Percentiles rank a stretch among this genome's conserved stretches.
Conservation (phyloP, 2,797 vertebrate species). For the Sebastes diaconus region DNA sequence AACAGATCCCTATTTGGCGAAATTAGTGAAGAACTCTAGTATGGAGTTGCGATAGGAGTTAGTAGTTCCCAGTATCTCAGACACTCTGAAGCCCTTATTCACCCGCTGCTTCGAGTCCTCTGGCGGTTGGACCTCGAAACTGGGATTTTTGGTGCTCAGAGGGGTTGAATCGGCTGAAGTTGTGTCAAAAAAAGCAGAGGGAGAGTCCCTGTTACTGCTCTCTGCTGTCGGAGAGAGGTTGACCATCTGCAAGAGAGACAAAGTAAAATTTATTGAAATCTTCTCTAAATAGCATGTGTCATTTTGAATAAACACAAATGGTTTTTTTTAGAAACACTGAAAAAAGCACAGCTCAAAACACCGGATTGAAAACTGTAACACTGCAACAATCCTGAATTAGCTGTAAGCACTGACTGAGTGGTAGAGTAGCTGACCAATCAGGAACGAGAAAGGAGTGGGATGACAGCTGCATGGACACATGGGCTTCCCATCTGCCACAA, state of each 20-base stretch:
- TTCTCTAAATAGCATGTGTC: not conserved
- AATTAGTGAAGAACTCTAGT: conserved; percentile 80
- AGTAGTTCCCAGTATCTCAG: conserved; percentile 80
- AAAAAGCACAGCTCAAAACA: not conserved
- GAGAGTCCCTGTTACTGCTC: conserved; percentile 84
- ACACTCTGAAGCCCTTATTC: conserved; percentile 88
- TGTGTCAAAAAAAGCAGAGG: conserved; percentile 84
- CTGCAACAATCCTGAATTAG: not conserved
- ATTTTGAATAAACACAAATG: not conserved
- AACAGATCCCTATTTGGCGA: conserved; percentile 71
- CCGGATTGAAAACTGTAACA: not conserved
- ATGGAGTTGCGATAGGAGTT: conserved; percentile 75
- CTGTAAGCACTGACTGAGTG: not conserved
- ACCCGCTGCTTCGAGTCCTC: conserved; percentile 87
- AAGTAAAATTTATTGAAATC: not conserved
- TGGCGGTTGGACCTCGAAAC: conserved; percentile 87
- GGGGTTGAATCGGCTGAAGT: conserved; percentile 82
- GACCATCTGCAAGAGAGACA: conserved; percentile 85
- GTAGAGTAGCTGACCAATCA: not conserved
- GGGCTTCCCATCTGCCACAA: conserved; percentile 28
- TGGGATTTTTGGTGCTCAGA: conserved; percentile 85
- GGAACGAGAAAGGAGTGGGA: not conserved
- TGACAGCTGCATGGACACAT: conserved; percentile 44
- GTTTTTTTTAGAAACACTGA: not conserved
- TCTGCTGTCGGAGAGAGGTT: conserved; percentile 91